Conservation (phyloP, 1,140 invertebrate species). For the Drosophila novamexicana region DNA sequence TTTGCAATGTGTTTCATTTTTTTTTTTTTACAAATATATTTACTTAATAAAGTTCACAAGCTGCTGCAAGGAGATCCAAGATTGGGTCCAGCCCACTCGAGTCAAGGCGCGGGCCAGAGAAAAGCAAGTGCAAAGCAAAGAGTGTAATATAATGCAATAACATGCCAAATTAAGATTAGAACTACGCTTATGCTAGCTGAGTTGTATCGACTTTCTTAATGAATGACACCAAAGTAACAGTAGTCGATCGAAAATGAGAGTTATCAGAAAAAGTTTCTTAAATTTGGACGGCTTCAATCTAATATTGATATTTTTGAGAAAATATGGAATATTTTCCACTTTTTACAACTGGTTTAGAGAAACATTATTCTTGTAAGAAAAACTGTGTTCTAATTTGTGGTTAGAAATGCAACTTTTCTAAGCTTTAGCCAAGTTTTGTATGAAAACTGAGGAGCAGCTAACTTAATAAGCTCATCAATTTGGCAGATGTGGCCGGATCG, state of each 20-base stretch:
- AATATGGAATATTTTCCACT: too few relatives aligned
- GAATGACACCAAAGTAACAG: not conserved
- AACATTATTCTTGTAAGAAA: too few relatives aligned
- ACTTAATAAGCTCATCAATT: conserved; percentile 3
- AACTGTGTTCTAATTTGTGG: too few relatives aligned
- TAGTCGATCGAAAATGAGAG: conserved; percentile 3
- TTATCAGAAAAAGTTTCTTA: not conserved
- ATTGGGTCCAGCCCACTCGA: conserved; percentile 11
- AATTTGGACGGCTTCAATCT: too few relatives aligned
- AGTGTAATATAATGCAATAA: conserved; percentile 29
- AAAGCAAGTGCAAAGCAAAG: conserved; percentile 27
- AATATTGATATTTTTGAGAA: not conserved
- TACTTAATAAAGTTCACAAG: conserved; percentile 39
- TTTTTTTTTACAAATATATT: conserved; percentile 34
- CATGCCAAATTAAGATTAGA: conserved; percentile 45
- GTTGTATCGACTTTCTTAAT: not conserved
- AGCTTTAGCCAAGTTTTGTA: not conserved
- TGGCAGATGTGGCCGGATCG: not conserved
- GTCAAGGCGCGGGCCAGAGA: not conserved
- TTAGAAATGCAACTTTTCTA: too few relatives aligned
- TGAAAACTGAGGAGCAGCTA: conserved; percentile 2
- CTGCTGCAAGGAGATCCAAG: conserved; percentile 2
- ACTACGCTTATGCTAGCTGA: conserved; percentile 18
- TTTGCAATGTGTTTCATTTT: conserved; percentile 1
- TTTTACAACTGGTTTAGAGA: too few relatives aligned